Percentiles rank a stretch among this genome's conserved stretches.
Conservation (phyloP, 2,113 vertebrate species). For the Poicephalus gulielmi region DNA sequence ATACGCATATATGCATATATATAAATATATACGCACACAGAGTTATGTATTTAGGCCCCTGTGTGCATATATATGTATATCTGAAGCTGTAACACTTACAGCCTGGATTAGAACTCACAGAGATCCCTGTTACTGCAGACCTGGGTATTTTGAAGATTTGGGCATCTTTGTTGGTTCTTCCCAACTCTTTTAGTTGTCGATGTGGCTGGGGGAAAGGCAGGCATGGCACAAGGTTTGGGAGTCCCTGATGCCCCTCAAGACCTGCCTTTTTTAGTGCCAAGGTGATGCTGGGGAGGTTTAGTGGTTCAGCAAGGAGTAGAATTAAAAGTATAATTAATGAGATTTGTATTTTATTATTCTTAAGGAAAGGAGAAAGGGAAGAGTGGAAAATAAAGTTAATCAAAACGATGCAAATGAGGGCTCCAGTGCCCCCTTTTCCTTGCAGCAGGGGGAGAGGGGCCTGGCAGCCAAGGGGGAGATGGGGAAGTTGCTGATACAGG, state of each 20-base stretch:
- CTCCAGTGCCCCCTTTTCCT: not conserved
- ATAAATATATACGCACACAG: accelerated
- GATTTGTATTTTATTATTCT: not conserved
- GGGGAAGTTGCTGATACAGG: not conserved
- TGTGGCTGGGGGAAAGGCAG: not conserved
- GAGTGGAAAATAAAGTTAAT: not conserved
- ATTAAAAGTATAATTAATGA: not conserved
- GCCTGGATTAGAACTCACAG: not conserved
- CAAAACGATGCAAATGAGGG: not conserved
- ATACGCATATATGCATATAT: not conserved
- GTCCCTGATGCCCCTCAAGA: not conserved
- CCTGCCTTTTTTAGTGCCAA: not conserved
- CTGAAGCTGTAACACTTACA: not conserved
- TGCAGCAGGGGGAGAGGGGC: not conserved
- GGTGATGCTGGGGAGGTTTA: not conserved
- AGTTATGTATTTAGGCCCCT: not conserved
- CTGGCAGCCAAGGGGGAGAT: accelerated
- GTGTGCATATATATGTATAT: not conserved
- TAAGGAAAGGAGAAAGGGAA: not conserved
- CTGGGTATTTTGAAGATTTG: not conserved
- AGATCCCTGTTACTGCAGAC: not conserved
- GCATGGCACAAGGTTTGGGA: not conserved
- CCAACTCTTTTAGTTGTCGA: accelerated
- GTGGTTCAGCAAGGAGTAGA: not conserved
- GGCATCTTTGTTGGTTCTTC: not conserved